Evolutionary conservation across 1,140 invertebrate genomes (phyloP).

Genomic region (Centruroides sculpturatus): DNA sequence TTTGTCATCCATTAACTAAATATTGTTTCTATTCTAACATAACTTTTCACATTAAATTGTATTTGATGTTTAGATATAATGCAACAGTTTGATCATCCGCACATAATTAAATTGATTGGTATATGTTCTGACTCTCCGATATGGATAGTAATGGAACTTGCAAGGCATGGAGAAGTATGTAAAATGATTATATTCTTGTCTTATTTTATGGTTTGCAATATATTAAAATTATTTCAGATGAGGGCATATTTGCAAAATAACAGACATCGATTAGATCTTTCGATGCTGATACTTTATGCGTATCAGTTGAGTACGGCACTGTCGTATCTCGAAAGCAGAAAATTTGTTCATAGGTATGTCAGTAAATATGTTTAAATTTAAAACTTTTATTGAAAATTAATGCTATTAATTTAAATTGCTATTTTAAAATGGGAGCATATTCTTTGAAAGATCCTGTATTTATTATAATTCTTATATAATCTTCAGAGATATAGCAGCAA

Average conservation of each 20-base stretch:
- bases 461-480: neutral
- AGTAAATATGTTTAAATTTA: neutral
- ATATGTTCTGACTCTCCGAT: constrained; percentile 86
- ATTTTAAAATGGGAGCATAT: neutral
- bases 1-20: neutral
- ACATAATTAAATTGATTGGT: constrained; percentile 92
- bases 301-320: constrained; percentile 91
- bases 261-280: constrained; percentile 60
- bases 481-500: constrained; percentile 68
- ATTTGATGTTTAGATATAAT: constrained; percentile 67
- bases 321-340: constrained; percentile 93
- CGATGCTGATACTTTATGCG: constrained; percentile 73
- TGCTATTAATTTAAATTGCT: too few relatives aligned
- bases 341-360: constrained; percentile 81
- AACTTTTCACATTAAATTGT: too few relatives aligned
- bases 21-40: neutral
- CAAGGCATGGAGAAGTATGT: constrained; percentile 72
- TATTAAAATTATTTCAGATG: constrained; percentile 26
- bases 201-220: neutral
- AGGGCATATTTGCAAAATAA: constrained; percentile 88
- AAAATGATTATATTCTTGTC: neutral
- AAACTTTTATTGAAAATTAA: too few relatives aligned
- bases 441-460: neutral
- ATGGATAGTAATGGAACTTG: constrained; percentile 98
- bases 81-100: constrained; percentile 97